Percentiles rank a stretch among this genome's conserved stretches.
These are phyloP conservation scores for Mamestra configurata DNA, from an alignment of 1,140 invertebrate species.

Conservation along the genomic window DNA sequence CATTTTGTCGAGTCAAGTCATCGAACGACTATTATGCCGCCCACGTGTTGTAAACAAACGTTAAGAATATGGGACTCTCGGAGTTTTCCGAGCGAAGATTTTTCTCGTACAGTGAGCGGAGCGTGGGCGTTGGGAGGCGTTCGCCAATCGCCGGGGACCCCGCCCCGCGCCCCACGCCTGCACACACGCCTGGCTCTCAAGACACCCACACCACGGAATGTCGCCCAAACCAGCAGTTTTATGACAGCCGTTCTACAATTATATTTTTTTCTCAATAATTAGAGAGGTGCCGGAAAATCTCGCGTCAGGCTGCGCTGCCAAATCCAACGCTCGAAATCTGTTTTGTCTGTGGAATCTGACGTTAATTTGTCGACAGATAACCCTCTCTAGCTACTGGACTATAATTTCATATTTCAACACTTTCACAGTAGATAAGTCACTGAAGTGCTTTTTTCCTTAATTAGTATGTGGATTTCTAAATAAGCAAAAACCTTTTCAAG, in stretches of 20 bases:
- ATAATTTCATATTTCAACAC: conserved; percentile 47
- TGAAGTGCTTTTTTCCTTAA: conserved; percentile 38
- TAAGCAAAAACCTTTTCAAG: conserved; percentile 30
- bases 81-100: conserved; percentile 79
- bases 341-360: conserved; percentile 37
- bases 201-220: conserved; percentile 46
- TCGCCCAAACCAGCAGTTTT: conserved; percentile 52
- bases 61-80: conserved; percentile 68
- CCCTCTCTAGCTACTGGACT: neutral
- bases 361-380: conserved; percentile 25
- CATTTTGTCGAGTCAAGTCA: conserved; percentile 66
- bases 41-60: conserved; percentile 75
- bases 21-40: conserved; percentile 66
- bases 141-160: conserved; percentile 65
- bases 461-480: conserved; percentile 47
- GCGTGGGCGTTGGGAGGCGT: conserved; percentile 81
- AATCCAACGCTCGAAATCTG: conserved; percentile 27
- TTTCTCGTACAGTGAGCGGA: conserved; percentile 71
- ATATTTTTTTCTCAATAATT: conserved; percentile 37
- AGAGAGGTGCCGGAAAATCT: conserved; percentile 27
- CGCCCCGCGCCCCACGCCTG: conserved; percentile 71
- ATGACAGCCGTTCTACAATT: conserved; percentile 28
- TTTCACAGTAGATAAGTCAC: conserved; percentile 40
- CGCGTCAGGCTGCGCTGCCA: conserved; percentile 13
- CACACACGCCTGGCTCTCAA: conserved; percentile 58